Conservation (phyloP, 2,113 vertebrate genomes). For the Dasypus novemcinctus region DNA sequence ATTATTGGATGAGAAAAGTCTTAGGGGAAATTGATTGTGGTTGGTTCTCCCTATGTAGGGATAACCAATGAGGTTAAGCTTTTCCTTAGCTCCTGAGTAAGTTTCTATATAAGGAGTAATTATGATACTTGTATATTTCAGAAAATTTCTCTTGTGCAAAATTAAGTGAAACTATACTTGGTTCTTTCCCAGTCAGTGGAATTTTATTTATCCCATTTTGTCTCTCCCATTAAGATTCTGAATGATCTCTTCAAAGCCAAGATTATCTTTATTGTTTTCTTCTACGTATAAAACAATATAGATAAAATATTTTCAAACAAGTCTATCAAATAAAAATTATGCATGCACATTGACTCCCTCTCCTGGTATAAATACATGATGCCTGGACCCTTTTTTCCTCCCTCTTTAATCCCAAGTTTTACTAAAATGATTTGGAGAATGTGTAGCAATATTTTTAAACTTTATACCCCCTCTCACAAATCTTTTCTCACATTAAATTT, state of each 20-base stretch:
- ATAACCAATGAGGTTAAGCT: not conserved
- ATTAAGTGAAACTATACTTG: not conserved
- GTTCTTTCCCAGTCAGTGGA: not conserved
- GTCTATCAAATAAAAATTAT: not conserved
- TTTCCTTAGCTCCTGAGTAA: not conserved
- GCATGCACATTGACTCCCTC: accelerated
- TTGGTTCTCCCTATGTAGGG: not conserved
- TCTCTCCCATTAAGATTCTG: not conserved
- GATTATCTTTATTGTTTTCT: not conserved
- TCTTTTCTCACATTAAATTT: not conserved
- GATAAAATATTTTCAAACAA: not conserved
- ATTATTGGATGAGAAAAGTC: not conserved
- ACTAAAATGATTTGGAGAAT: not conserved
- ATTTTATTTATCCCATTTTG: constrained; percentile 8
- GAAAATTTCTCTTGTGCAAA: not conserved
- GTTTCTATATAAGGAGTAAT: not conserved
- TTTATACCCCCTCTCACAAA: not conserved
- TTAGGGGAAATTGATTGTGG: not conserved
- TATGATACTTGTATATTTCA: not conserved
- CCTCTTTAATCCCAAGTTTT: not conserved
- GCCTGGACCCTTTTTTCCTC: not conserved
- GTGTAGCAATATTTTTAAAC: not conserved
- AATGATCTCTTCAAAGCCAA: not conserved
- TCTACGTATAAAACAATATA: not conserved
- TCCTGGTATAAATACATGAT: not conserved